Conservation (phyloP, 2,113 vertebrate species). For the Ochotona curzoniae region DNA sequence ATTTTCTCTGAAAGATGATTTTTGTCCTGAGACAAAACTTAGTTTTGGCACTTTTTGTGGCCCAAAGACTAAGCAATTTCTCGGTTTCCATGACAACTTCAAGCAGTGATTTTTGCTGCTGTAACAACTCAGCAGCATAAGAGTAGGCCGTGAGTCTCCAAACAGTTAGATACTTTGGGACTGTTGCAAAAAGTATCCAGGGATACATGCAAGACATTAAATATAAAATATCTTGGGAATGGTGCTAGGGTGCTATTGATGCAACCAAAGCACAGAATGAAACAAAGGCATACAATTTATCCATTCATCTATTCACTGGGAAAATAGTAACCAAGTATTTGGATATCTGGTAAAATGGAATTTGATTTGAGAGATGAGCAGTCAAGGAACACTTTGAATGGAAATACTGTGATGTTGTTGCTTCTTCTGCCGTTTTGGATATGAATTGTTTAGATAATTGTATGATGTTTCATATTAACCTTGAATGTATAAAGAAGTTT, state of each 20-base stretch:
- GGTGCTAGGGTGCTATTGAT: background rate
- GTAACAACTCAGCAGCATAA: background rate
- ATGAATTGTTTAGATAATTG: background rate
- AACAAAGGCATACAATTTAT: background rate
- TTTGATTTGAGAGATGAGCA: background rate
- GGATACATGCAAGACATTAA: background rate
- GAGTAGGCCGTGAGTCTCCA: background rate
- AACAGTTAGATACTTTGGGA: background rate
- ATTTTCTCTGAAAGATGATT: conserved; percentile 62
- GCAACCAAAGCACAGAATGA: background rate
- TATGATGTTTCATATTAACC: background rate
- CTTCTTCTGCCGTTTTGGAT: background rate
- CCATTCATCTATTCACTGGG: background rate
- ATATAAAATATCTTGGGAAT: background rate
- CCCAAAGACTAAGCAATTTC: conserved; percentile 66
- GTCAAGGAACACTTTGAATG: background rate
- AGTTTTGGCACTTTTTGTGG: conserved; percentile 63
- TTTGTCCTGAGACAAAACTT: conserved; percentile 56
- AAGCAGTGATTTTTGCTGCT: background rate
- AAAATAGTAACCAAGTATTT: background rate
- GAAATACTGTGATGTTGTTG: background rate
- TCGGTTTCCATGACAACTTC: conserved; percentile 45
- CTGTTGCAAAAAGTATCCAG: background rate
- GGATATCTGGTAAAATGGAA: background rate
- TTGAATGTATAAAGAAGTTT: background rate